These are phyloP conservation scores for Pseudochromis fuscus DNA, from an alignment of 2,797 vertebrate genomes.

Conservation along the genomic window DNA sequence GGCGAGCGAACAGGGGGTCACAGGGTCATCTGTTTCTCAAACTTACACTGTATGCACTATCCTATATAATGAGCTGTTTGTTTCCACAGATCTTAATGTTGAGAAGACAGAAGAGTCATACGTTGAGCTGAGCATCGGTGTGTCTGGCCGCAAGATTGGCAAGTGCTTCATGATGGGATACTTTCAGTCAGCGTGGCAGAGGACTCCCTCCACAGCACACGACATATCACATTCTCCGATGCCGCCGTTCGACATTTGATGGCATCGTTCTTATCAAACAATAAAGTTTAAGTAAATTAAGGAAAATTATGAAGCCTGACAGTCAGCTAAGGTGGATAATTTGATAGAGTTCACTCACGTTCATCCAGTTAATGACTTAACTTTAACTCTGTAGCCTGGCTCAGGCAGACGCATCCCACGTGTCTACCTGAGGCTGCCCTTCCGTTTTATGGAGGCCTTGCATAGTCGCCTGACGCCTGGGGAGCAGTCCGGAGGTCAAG, in stretches of 20 bases:
- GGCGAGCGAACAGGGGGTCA: conserved; percentile 3
- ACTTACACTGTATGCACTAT: conserved; percentile 12
- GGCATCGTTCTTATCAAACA: conserved; percentile 46
- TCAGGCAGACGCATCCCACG: conserved; percentile 72
- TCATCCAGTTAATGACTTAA: conserved; percentile 69
- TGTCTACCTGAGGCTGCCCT: conserved; percentile 75
- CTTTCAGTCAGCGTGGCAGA: conserved; percentile 46
- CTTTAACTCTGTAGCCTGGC: conserved; percentile 68
- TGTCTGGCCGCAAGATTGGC: conserved; percentile 43
- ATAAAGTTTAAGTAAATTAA: conserved; percentile 33
- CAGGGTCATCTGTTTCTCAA: conserved; percentile 24
- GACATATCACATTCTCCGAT: conserved; percentile 44
- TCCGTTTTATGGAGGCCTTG: conserved; percentile 86
- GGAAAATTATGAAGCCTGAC: conserved; percentile 46
- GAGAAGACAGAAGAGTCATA: conserved; percentile 53
- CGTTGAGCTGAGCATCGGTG: conserved; percentile 24
- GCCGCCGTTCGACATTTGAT: conserved; percentile 49
- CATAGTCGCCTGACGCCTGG: conserved; percentile 79
- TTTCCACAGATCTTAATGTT: conserved; percentile 66
- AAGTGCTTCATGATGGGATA: conserved; percentile 65
- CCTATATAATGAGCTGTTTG: conserved; percentile 53
- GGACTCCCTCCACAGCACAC: conserved; percentile 53
- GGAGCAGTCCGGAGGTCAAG: conserved; percentile 83
- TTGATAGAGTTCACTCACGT: conserved; percentile 24
- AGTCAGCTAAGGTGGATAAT: conserved; percentile 34